Conservation (phyloP, 2,888 invertebrate genomes). For the Priocnemis perturbator region DNA sequence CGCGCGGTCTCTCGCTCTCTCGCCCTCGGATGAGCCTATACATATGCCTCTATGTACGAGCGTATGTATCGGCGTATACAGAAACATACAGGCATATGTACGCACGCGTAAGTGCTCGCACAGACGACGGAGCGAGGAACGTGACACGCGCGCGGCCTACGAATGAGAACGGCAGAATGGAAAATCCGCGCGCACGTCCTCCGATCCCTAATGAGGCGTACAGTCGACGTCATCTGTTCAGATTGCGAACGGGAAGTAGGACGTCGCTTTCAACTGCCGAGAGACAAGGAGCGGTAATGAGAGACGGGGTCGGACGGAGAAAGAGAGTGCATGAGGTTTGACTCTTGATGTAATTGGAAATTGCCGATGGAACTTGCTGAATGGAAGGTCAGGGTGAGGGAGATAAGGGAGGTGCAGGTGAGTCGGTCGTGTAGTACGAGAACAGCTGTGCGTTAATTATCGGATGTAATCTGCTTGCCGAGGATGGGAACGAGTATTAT, state of each 20-base stretch:
- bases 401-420: background rate
- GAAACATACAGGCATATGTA: slow-evolving; percentile 20
- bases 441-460: too few relatives aligned
- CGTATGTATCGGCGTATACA: slow-evolving; percentile 13
- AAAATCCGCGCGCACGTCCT: slow-evolving; percentile 32
- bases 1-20: too few relatives aligned
- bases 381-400: background rate
- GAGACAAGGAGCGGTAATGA: slow-evolving; percentile 16
- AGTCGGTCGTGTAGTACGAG: too few relatives aligned
- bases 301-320: background rate
- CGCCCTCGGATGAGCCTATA: too few relatives aligned
- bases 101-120: too few relatives aligned
- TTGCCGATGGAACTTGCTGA: too few relatives aligned
- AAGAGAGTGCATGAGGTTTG: too few relatives aligned
- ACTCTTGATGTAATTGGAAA: too few relatives aligned
- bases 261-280: slow-evolving; percentile 1
- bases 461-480: too few relatives aligned
- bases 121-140: background rate
- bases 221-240: slow-evolving; percentile 36
- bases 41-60: background rate
- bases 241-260: slow-evolving; percentile 27
- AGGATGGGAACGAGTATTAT: too few relatives aligned
- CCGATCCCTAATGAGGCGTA: slow-evolving; percentile 38
- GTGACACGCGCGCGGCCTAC: slow-evolving; percentile 25
- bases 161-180: slow-evolving; percentile 31